Conservation (phyloP, 2,888 invertebrate genomes). For the Drosophila paramelanica region DNA sequence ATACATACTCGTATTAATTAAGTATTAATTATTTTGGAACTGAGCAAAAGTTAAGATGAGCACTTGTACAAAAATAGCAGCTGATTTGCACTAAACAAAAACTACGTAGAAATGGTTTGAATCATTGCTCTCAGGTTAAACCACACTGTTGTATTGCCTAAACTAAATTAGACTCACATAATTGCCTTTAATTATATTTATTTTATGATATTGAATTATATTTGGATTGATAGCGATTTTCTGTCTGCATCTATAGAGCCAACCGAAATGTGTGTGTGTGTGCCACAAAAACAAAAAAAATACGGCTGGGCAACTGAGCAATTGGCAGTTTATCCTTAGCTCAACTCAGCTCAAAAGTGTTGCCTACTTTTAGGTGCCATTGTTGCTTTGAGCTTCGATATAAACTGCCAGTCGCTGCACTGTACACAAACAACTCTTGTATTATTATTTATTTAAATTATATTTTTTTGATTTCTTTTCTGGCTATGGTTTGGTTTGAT, state of each 20-base stretch:
- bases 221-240: conserved; percentile 47
- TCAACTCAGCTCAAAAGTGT: neutral
- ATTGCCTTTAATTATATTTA: conserved; percentile 13
- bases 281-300: neutral
- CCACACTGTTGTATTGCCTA: conserved; percentile 72
- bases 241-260: conserved; percentile 42
- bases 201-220: conserved; percentile 46
- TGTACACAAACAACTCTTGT: conserved; percentile 17
- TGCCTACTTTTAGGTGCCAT: conserved; percentile 41
- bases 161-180: conserved; percentile 63
- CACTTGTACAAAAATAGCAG: conserved; percentile 77
- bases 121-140: conserved; percentile 75
- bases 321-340: conserved; percentile 27
- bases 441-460: conserved; percentile 6
- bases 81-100: conserved; percentile 66
- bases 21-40: conserved; percentile 48
- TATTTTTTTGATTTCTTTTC: conserved; percentile 14
- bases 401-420: conserved; percentile 26
- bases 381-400: conserved; percentile 2
- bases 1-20: conserved; percentile 29
- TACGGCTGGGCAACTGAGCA: conserved; percentile 5
- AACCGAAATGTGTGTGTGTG: conserved; percentile 13
- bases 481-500: conserved; percentile 68
- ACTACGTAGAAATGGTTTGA: conserved; percentile 63
- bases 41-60: conserved; percentile 74